Conservation (phyloP, 2,113 vertebrate genomes). For the Climacteris rufus region DNA sequence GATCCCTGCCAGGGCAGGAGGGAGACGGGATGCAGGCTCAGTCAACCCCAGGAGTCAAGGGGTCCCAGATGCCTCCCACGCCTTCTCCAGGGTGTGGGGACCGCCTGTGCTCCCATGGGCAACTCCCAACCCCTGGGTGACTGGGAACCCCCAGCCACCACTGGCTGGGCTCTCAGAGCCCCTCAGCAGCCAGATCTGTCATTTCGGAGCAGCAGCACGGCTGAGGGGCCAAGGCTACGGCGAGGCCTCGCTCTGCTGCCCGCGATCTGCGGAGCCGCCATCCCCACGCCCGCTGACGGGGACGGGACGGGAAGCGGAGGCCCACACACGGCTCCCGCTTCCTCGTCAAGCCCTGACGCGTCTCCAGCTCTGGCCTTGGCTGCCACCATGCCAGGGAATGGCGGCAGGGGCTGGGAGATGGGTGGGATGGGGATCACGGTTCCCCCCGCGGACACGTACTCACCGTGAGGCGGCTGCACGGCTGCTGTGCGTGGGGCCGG, state of each 20-base stretch:
- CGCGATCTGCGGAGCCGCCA: not conserved
- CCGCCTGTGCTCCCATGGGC: not conserved
- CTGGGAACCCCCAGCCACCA: accelerated
- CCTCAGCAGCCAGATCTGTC: not conserved
- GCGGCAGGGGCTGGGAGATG: not conserved
- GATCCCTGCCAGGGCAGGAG: accelerated
- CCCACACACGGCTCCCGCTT: not conserved
- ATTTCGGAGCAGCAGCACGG: not conserved
- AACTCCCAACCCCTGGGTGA: not conserved
- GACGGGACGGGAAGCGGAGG: not conserved
- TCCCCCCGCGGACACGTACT: not conserved
- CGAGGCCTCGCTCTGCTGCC: not conserved
- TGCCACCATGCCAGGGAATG: accelerated
- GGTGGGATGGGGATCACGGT: not conserved
- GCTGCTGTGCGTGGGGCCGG: not conserved
- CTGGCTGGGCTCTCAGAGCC: not conserved
- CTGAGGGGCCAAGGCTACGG: not conserved
- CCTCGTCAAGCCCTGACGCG: not conserved
- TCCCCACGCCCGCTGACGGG: not conserved
- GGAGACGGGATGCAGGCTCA: not conserved
- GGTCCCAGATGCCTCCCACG: not conserved
- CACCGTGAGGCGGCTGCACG: not conserved
- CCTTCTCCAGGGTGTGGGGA: not conserved
- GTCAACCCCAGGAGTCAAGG: accelerated
- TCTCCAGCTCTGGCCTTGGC: not conserved